These are phyloP conservation scores for Siniperca undulata DNA, from an alignment of 2,797 vertebrate species.

Conservation along the genomic window DNA sequence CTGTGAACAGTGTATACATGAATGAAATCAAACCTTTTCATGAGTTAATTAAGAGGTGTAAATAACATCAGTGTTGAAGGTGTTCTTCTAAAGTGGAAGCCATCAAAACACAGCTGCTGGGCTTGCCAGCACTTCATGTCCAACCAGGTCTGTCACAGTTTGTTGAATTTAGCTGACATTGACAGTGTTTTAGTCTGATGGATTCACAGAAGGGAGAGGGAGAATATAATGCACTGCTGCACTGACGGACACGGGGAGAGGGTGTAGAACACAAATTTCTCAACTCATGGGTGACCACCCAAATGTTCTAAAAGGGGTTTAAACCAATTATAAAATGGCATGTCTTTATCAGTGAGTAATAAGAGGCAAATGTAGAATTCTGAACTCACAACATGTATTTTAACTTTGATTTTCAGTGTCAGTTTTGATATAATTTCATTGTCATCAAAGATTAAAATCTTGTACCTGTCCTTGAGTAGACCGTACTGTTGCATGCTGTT, in stretches of 20 bases:
- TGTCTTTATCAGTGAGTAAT: background rate
- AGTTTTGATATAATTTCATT: background rate
- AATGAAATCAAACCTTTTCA: constrained; percentile 19
- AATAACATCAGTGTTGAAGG: constrained; percentile 6
- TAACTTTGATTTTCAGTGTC: background rate
- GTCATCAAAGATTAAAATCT: background rate
- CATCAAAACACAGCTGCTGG: constrained; percentile 28
- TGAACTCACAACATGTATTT: background rate
- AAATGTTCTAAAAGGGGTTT: background rate
- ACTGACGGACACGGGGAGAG: constrained; percentile 11
- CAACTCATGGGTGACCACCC: background rate
- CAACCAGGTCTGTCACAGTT: constrained; percentile 52
- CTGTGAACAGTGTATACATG: background rate
- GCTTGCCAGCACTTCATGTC: constrained; percentile 31
- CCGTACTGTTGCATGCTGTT: background rate
- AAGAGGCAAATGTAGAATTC: background rate
- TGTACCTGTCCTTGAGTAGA: constrained; percentile 17
- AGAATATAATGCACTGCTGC: constrained; percentile 50
- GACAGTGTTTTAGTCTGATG: constrained; percentile 53
- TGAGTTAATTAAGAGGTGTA: background rate
- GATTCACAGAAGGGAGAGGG: constrained; percentile 43
- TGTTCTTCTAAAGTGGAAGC: constrained; percentile 16
- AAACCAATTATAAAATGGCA: background rate
- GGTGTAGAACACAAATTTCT: background rate
- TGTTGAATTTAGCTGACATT: constrained; percentile 50